Evolutionary conservation across 2,113 vertebrate species (phyloP), one percentile per base, ranked within the genome.

Genomic region (Ictalurus punctatus): DNA sequence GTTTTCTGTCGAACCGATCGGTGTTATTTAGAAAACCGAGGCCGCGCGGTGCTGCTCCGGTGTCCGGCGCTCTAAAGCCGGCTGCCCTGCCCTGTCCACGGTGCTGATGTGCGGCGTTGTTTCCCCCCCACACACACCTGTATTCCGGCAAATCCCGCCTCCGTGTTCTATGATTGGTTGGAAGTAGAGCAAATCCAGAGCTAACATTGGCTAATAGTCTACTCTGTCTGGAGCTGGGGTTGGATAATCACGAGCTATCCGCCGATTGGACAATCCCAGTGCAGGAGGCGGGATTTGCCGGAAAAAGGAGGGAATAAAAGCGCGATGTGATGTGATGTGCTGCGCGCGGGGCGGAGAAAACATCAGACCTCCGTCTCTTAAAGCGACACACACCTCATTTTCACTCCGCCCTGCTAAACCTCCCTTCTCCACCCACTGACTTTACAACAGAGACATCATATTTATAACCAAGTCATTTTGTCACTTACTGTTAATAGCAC

Each of bases 51-150:
- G 84, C 67, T 89, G 90, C 88, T 84, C 93, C 87, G 92, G 87
- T 82, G 92, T 73, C 85, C 83, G 44, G 86, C 69, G 56, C 17
- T 83, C 7, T 83, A 21, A 10, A 86, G 56, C 85, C 84, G 85
- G 7, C 89, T 83, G 40, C 40, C 40, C 91, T 89, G 91, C 91
- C 86, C 90, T 91, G 87, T 94, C 92, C 92, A 61, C 86, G 90
- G 87, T 90, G 88, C 84, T 90, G 92, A 93, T 88, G 91, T 91
- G 89, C 91, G 56, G 54, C 37, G 84, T 54, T 61, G 10, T 86
- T 48, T 21, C 21, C 10, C 37, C 37, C 58, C 0, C 44, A 48
- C 44, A 48, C 44, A 48, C 71, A 86, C 71, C 73, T 63, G 85
- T 63, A 78, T 86, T 86, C 56, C 23, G 56, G 67, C 56, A n/a